These are phyloP conservation scores for Zoanthus gigantus DNA, from an alignment of 92 coral and sea anemone genomes.

Conservation along the genomic window DNA sequence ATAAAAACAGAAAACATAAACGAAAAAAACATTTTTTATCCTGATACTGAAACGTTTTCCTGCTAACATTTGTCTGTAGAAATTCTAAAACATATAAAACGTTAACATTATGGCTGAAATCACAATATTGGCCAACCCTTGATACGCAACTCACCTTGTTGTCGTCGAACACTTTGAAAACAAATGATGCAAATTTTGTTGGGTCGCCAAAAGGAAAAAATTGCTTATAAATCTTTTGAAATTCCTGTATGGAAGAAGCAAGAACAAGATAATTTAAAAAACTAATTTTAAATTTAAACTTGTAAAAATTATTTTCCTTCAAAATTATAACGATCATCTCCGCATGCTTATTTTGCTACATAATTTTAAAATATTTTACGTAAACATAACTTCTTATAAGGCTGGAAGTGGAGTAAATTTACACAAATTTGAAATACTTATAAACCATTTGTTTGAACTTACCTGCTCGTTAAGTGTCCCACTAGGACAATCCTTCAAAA, in stretches of 20 bases:
- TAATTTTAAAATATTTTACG: neutral
- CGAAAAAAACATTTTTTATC: too few species aligned
- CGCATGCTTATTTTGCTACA: neutral
- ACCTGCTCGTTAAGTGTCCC: conserved; percentile 94
- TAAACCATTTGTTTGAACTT: neutral
- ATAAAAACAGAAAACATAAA: too few species aligned
- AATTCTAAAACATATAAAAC: neutral
- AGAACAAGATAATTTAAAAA: neutral
- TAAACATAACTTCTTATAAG: neutral
- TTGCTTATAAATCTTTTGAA: conserved; percentile 95
- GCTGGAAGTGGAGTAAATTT: neutral
- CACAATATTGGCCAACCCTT: neutral
- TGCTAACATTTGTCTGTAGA: neutral
- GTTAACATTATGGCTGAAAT: neutral
- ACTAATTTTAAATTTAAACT: neutral
- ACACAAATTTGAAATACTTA: neutral
- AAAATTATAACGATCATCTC: neutral
- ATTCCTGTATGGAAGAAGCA: conserved; percentile 74
- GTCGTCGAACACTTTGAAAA: conserved; percentile 97
- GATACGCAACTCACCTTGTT: conserved; percentile 74
- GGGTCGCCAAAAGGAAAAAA: conserved; percentile 97
- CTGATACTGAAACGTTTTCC: too few species aligned
- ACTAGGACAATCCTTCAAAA: conserved; percentile 92
- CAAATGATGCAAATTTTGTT: conserved; percentile 94
- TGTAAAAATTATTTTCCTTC: too few species aligned